Evolutionary conservation across 1,140 invertebrate genomes (phyloP).

Genomic region (Drosophila oshimai): DNA sequence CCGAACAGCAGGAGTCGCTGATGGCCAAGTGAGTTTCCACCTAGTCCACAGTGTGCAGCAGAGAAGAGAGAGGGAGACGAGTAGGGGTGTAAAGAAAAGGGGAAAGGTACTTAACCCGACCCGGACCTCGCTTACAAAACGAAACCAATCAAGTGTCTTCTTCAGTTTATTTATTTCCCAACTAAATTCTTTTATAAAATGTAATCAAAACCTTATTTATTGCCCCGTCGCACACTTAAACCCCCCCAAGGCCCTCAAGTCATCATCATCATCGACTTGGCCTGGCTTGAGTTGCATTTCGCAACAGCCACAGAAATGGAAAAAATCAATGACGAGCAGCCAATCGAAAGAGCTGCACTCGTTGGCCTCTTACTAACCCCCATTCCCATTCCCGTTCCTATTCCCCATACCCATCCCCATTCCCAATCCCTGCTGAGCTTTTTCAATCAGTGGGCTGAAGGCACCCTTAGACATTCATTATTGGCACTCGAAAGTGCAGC

Average conservation of each 20-base stretch:
- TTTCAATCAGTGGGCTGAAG: conserved; percentile 42
- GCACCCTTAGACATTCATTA: conserved; percentile 74
- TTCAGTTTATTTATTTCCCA: conserved; percentile 77
- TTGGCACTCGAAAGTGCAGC: conserved; percentile 76
- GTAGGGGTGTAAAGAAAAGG: not conserved
- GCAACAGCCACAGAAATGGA: conserved; percentile 47
- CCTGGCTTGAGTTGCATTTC: conserved; percentile 76
- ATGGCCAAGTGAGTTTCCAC: conserved; percentile 79
- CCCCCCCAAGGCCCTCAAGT: conserved; percentile 50
- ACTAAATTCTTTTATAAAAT: conserved; percentile 82
- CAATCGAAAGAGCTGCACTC: conserved; percentile 72
- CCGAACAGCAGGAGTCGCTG: conserved; percentile 47
- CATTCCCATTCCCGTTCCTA: not conserved
- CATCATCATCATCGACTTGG: conserved; percentile 55
- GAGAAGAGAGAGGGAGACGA: not conserved
- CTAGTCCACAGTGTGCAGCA: conserved; percentile 26
- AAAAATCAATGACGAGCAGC: conserved; percentile 72
- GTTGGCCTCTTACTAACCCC: conserved; percentile 30
- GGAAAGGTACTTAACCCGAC: conserved; percentile 42
- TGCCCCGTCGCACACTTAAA: conserved; percentile 16
- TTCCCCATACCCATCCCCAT: conserved; percentile 1
- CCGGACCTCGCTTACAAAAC: conserved; percentile 66
- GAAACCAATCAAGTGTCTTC: conserved; percentile 82
- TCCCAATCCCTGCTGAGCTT: conserved; percentile 11
- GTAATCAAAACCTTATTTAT: conserved; percentile 82